phyloP scores from a whole-genome alignment of 2,797 vertebrate genomes.

The Rhinatrema bivittatum region DNA sequence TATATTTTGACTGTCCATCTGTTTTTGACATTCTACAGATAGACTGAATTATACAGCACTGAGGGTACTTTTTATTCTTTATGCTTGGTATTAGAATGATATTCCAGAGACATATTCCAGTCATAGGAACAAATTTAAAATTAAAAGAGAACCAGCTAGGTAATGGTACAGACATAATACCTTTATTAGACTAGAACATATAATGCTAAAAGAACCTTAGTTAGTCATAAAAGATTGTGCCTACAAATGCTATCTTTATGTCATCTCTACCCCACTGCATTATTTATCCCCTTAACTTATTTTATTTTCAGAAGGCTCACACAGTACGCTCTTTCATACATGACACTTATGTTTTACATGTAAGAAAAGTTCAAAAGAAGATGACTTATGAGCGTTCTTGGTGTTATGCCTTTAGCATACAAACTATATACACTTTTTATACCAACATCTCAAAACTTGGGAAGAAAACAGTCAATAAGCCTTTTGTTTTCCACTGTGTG shows the following conservation, averaged over 20 bases:
- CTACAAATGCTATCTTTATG: too few relatives aligned
- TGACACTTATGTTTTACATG: conserved; percentile 4
- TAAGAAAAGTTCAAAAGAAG: too few relatives aligned
- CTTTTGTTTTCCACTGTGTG: conserved; percentile 9
- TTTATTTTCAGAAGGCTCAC: too few relatives aligned
- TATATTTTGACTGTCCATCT: conserved; percentile 23
- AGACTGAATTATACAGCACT: neutral
- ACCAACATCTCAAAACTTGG: conserved; percentile 12
- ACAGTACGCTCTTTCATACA: neutral
- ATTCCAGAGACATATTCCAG: too few relatives aligned
- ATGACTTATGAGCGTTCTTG: conserved; percentile 13
- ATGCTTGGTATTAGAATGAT: conserved; percentile 11
- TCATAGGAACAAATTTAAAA: too few relatives aligned
- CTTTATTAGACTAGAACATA: too few relatives aligned
- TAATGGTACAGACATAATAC: too few relatives aligned
- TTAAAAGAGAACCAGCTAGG: too few relatives aligned
- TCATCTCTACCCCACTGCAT: too few relatives aligned
- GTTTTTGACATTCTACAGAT: conserved; percentile 20
- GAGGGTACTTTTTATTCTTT: conserved; percentile 12
- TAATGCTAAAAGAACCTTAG: too few relatives aligned
- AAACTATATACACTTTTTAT: neutral
- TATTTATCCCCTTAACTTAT: too few relatives aligned
- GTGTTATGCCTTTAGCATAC: neutral
- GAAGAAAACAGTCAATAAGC: conserved; percentile 20
- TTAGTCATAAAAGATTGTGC: too few relatives aligned